Evolutionary conservation across 2,888 invertebrate species (phyloP).

Genomic region (Alloscopus bannaensis): DNA sequence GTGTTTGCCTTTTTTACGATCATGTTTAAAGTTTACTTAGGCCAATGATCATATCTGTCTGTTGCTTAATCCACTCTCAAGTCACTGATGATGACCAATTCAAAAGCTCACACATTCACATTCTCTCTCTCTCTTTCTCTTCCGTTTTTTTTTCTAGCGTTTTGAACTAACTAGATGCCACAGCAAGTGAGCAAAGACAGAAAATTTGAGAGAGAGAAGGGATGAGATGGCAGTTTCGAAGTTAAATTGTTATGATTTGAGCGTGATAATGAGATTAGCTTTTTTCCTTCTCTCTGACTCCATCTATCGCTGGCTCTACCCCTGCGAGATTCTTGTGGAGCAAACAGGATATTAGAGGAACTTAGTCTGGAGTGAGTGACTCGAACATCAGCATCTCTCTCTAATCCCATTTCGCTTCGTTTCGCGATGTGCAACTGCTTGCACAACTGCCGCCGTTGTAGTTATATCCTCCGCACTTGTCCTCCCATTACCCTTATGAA

Average conservation of each 20-base stretch:
- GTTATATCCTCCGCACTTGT: not conserved
- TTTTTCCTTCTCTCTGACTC: not conserved
- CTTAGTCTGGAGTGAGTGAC: not conserved
- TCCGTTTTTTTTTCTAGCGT: not conserved
- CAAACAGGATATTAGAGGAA: not conserved
- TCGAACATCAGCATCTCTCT: not conserved
- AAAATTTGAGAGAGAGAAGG: too few relatives aligned
- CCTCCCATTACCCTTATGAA: not conserved
- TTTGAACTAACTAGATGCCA: too few relatives aligned
- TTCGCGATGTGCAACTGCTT: not conserved
- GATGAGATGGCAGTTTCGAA: not conserved
- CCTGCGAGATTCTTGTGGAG: not conserved
- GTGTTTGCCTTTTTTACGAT: conserved; percentile 10
- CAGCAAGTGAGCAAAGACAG: too few relatives aligned
- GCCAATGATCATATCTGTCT: too few relatives aligned
- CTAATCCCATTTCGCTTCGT: not conserved
- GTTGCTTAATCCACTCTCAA: too few relatives aligned
- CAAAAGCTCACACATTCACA: too few relatives aligned
- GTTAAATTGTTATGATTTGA: conserved; percentile 28
- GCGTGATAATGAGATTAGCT: conserved; percentile 39
- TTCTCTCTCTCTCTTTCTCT: not conserved
- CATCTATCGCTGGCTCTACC: not conserved
- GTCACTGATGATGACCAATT: too few relatives aligned
- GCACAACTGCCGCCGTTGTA: not conserved
- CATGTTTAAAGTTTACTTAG: too few relatives aligned